These are phyloP conservation scores for Ophiothrix spiculata DNA, from an alignment of 35 echinoderm and acorn worm species.

Conservation along the genomic window DNA sequence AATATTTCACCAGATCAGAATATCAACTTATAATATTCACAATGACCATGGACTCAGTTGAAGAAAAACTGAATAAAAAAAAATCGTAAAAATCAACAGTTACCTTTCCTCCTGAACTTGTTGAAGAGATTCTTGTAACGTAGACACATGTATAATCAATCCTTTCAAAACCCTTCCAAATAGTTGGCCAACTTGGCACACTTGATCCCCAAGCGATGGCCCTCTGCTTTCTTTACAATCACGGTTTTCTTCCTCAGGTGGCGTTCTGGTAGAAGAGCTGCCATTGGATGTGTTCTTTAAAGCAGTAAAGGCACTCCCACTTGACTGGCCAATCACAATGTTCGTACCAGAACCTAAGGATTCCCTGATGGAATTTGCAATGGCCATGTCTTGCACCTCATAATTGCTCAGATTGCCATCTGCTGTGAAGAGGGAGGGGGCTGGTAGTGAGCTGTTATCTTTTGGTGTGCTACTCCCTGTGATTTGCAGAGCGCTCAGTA, in stretches of 20 bases:
- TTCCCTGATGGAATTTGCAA: background rate
- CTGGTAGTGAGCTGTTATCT: background rate
- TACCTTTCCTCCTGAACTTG: slow-evolving; percentile 36
- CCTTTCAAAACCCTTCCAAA: slow-evolving; percentile 23
- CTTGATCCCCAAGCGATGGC: slow-evolving; percentile 25
- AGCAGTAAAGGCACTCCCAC: slow-evolving; percentile 37
- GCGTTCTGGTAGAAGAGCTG: background rate
- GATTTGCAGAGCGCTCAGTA: slow-evolving; percentile 32
- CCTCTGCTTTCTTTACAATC: slow-evolving; percentile 12
- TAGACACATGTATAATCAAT: background rate
- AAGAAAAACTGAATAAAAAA: too few species aligned
- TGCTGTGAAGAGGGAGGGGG: too few species aligned
- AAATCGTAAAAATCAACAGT: too few species aligned
- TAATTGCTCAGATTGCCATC: background rate
- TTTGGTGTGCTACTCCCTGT: background rate
- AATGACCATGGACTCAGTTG: too few species aligned
- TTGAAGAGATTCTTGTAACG: slow-evolving; percentile 4
- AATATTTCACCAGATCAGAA: too few species aligned
- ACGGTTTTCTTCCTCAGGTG: background rate
- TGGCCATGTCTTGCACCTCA: background rate
- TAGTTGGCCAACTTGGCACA: background rate
- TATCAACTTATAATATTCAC: too few species aligned
- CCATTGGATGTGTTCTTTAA: slow-evolving; percentile 19
- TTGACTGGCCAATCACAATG: slow-evolving; percentile 25
- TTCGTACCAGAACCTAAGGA: background rate